Evolutionary conservation across 2,113 vertebrate genomes (phyloP).

Genomic region (Odocoileus virginianus): DNA sequence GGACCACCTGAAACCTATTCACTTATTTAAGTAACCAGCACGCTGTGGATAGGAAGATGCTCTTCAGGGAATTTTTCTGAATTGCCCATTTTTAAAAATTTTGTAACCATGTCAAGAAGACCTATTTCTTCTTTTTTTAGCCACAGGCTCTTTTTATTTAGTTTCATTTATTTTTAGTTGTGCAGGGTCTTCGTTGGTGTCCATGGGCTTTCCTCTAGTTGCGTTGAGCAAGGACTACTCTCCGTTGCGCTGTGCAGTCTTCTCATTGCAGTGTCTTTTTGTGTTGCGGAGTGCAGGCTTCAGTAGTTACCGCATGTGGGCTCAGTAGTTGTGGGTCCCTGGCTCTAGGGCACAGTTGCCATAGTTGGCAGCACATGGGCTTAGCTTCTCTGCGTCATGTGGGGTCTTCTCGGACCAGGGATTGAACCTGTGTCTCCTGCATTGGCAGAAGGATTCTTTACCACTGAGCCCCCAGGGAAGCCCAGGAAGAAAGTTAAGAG

Average conservation of each 20-base stretch:
- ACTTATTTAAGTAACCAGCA: neutral
- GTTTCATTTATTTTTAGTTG: neutral
- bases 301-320: neutral
- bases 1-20: neutral
- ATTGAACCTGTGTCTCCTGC: neutral
- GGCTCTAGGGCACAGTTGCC: neutral
- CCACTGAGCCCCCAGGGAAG: neutral
- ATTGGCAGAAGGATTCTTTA: neutral
- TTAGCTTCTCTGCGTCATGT: neutral
- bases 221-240: neutral
- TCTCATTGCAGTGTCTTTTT: neutral
- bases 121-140: neutral
- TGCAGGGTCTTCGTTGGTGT: neutral
- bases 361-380: neutral
- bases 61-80: neutral
- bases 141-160: neutral
- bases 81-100: neutral
- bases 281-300: too few species aligned
- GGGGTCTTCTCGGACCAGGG: neutral
- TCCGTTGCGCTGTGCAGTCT: neutral
- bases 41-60: neutral
- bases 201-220: neutral
- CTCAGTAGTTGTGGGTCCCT: neutral
- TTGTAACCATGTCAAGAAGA: neutral
- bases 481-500: neutral